phyloP scores from a whole-genome alignment of 2,888 invertebrate genomes.

The Sycophila texana region DNA sequence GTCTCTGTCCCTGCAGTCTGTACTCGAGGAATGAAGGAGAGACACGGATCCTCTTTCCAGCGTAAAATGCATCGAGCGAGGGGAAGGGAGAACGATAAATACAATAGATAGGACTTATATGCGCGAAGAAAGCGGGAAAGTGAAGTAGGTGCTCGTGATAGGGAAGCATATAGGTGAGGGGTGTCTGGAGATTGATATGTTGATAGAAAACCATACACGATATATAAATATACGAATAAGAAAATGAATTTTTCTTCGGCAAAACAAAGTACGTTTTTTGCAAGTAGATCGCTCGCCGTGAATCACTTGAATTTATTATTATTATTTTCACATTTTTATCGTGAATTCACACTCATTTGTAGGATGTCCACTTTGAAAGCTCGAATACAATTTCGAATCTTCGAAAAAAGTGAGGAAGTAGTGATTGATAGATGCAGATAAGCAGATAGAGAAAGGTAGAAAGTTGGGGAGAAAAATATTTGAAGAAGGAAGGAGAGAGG shows the following conservation, averaged over 20 bases:
- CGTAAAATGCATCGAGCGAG: conserved; percentile 19
- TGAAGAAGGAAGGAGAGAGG: neutral
- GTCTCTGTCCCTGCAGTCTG: conserved; percentile 47
- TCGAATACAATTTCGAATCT: neutral
- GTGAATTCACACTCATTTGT: too few relatives aligned
- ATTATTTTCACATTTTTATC: too few relatives aligned
- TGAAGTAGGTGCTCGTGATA: neutral
- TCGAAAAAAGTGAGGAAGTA: neutral
- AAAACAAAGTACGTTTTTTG: too few relatives aligned
- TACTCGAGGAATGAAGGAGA: conserved; percentile 6
- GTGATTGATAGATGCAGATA: neutral
- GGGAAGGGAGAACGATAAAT: conserved; percentile 27
- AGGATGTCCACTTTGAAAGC: too few relatives aligned
- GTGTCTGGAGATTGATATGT: conserved; percentile 26
- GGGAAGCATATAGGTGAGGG: neutral
- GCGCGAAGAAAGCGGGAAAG: conserved; percentile 6
- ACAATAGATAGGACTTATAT: conserved; percentile 5
- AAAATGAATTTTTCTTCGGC: too few relatives aligned
- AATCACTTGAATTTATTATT: too few relatives aligned
- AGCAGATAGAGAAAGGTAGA: neutral
- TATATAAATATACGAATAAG: conserved; percentile 4
- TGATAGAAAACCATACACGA: conserved; percentile 7
- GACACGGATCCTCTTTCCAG: conserved; percentile 1
- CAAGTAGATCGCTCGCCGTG: too few relatives aligned
- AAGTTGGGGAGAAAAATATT: neutral